These are phyloP conservation scores for Pecten maximus DNA, from an alignment of 2,888 invertebrate species.

Conservation along the genomic window DNA sequence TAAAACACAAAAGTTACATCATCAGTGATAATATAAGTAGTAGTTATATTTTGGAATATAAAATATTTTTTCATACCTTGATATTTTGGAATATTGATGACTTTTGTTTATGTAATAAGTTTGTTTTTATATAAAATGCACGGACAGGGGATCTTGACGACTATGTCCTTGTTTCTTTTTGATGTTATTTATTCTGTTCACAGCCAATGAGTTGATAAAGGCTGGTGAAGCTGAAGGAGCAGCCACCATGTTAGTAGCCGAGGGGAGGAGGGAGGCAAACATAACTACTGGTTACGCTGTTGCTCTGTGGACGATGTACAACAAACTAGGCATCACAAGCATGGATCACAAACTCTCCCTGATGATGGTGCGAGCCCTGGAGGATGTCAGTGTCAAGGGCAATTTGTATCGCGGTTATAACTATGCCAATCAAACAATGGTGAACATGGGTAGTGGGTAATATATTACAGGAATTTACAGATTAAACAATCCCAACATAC, in stretches of 20 bases:
- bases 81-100: too few species aligned
- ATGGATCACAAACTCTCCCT: constrained; percentile 67
- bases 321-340: constrained; percentile 62
- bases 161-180: too few species aligned
- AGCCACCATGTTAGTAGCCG: constrained; percentile 57
- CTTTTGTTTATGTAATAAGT: too few species aligned
- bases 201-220: constrained; percentile 64
- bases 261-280: constrained; percentile 60
- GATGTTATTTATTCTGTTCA: constrained; percentile 41
- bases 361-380: constrained; percentile 64
- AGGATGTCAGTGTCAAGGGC: constrained; percentile 62
- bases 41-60: too few species aligned
- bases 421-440: constrained; percentile 47
- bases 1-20: too few species aligned
- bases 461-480: too few species aligned
- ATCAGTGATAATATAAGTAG: too few species aligned
- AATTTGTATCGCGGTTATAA: constrained; percentile 61
- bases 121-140: too few species aligned
- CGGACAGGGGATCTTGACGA: too few species aligned
- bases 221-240: constrained; percentile 55
- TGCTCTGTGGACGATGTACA: constrained; percentile 60
- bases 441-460: too few species aligned
- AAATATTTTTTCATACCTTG: too few species aligned
- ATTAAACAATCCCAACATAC: too few species aligned
- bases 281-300: constrained; percentile 59